phyloP scores from a whole-genome alignment of 2,888 invertebrate genomes.

The Clusia tigrina region DNA sequence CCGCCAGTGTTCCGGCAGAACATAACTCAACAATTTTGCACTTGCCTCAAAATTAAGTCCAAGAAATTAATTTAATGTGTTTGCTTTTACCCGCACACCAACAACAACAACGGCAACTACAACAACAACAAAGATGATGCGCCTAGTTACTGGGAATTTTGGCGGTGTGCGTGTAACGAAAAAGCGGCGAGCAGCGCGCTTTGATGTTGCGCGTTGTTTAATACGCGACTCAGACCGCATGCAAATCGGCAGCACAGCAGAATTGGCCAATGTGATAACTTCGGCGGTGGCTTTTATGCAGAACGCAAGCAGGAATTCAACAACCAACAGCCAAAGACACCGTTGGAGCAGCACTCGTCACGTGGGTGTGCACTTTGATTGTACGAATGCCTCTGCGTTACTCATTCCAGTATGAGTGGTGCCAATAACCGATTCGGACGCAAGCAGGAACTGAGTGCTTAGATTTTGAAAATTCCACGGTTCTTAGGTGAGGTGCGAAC shows the following conservation, averaged over 20 bases:
- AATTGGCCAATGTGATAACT: not conserved
- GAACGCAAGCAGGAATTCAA: not conserved
- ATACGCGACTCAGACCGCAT: not conserved
- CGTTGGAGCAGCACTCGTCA: not conserved
- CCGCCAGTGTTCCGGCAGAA: not conserved
- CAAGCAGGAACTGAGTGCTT: too few relatives aligned
- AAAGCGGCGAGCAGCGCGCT: not conserved
- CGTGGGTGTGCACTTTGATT: not conserved
- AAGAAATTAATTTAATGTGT: constrained; percentile 4
- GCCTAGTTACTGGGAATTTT: constrained; percentile 21
- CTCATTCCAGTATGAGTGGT: too few relatives aligned
- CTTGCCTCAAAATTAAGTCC: not conserved
- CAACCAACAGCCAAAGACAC: too few relatives aligned
- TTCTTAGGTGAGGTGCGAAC: too few relatives aligned
- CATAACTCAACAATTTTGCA: not conserved
- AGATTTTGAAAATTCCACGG: too few relatives aligned
- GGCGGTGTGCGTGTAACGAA: constrained; percentile 12
- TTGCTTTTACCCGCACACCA: not conserved
- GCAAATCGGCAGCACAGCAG: not conserved
- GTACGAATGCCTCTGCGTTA: too few relatives aligned
- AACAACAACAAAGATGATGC: constrained; percentile 4
- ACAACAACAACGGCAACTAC: not conserved
- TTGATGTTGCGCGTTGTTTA: not conserved
- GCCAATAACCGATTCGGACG: too few relatives aligned
- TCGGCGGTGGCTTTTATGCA: not conserved